A percentile compares a stretch with the other conserved stretches of the same genome.
Evolutionary conservation across 2,888 invertebrate species (phyloP).

Genomic region (Tetramorium bicarinatum): DNA sequence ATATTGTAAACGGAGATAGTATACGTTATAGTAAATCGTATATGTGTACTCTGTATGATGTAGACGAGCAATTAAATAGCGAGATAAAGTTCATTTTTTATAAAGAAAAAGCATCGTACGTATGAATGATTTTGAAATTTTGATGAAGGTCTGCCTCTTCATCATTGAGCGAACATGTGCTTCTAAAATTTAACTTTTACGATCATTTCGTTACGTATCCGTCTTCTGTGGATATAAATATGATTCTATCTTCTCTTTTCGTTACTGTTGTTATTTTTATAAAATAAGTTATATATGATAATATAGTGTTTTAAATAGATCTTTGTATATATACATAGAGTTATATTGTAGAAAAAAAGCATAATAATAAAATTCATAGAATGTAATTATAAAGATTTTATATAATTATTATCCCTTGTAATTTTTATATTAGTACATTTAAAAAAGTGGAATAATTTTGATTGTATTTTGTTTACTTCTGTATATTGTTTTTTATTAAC

Average conservation of each 20-base stretch:
- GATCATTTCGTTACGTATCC: neutral
- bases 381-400: neutral
- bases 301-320: constrained; percentile 43
- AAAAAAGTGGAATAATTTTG: neutral
- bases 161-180: neutral
- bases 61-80: constrained; percentile 46
- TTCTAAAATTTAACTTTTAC: constrained; percentile 12
- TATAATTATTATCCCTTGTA: constrained; percentile 1
- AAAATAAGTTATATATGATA: constrained; percentile 28
- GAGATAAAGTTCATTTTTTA: constrained; percentile 57
- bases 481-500: neutral
- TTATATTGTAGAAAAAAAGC: constrained; percentile 57
- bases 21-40: constrained; percentile 69
- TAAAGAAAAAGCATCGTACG: constrained; percentile 22
- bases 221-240: neutral
- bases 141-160: neutral
- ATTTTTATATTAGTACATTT: constrained; percentile 8
- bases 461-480: neutral
- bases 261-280: constrained; percentile 49
- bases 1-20: constrained; percentile 66
- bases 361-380: constrained; percentile 64
- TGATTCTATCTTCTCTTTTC: constrained; percentile 11
- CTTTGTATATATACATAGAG: constrained; percentile 64
- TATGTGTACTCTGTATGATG: constrained; percentile 49
- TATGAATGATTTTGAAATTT: constrained; percentile 42